Conservation (phyloP, 2,113 vertebrate genomes). For the Petrocephalus zakoni region DNA sequence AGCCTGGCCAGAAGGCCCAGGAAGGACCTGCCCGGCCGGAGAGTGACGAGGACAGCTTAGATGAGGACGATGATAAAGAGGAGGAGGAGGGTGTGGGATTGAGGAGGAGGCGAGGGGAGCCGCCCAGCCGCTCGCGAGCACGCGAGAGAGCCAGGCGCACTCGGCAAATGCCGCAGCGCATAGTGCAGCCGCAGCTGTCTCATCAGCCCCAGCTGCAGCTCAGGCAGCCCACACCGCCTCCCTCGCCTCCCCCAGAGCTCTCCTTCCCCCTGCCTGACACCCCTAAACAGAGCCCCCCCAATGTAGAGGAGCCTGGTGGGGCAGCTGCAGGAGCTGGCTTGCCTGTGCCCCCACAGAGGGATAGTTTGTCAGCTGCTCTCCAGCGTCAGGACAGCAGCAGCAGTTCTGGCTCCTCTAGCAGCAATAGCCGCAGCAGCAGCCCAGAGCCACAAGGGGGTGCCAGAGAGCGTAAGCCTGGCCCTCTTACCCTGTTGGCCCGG, state of each 20-base stretch:
- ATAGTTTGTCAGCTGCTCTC: slow-evolving; percentile 43
- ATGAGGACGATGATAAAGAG: slow-evolving; percentile 57
- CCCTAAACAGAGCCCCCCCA: slow-evolving; percentile 68
- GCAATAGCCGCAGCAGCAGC: slow-evolving; percentile 64
- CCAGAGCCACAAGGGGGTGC: slow-evolving; percentile 60
- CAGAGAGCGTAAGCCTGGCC: slow-evolving; percentile 59
- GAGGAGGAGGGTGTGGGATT: slow-evolving; percentile 50
- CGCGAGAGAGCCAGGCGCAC: slow-evolving; percentile 59
- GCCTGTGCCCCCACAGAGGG: slow-evolving; percentile 37
- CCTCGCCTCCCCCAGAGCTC: slow-evolving; percentile 64
- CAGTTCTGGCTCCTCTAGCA: slow-evolving; percentile 65
- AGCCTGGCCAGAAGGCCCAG: not conserved
- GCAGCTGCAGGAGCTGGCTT: not conserved
- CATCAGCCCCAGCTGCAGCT: slow-evolving; percentile 47
- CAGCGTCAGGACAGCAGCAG: slow-evolving; percentile 55
- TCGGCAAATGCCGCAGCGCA: slow-evolving; percentile 1
- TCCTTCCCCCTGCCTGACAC: slow-evolving; percentile 67
- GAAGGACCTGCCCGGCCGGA: slow-evolving; percentile 43
- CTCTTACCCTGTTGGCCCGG: slow-evolving; percentile 59
- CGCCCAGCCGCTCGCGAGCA: slow-evolving; percentile 41
- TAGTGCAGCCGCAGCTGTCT: slow-evolving; percentile 55
- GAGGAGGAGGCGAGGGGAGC: slow-evolving; percentile 45
- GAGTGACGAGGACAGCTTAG: slow-evolving; percentile 59
- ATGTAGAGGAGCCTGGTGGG: slow-evolving; percentile 29
- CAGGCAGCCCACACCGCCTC: slow-evolving; percentile 65